Evolutionary conservation across 2,797 vertebrate species (phyloP).

Genomic region (Syngnathus acus): DNA sequence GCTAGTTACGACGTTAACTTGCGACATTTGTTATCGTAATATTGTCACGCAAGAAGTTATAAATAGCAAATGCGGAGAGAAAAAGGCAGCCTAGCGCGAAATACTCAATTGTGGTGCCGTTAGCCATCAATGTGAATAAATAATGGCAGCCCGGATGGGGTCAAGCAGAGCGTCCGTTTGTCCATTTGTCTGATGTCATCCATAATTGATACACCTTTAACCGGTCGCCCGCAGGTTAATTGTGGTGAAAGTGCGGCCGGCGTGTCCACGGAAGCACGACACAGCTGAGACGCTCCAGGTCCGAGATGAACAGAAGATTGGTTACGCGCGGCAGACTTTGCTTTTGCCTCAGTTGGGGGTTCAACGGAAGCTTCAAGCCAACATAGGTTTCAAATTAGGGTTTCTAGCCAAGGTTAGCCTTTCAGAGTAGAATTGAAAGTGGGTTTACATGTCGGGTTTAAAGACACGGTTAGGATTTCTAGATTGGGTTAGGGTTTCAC

Average conservation of each 20-base stretch:
- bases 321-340: conserved; percentile 24
- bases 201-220: conserved; percentile 74
- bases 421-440: not conserved
- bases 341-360: not conserved
- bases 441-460: not conserved
- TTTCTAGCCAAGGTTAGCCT: not conserved
- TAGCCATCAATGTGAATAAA: conserved; percentile 74
- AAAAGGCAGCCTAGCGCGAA: conserved; percentile 86
- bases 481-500: too few relatives aligned
- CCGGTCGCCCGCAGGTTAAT: conserved; percentile 63
- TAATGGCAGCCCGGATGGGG: conserved; percentile 77
- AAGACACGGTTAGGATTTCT: not conserved
- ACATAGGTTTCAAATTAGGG: not conserved
- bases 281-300: conserved; percentile 60
- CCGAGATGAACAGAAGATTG: conserved; percentile 60
- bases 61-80: conserved; percentile 83
- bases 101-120: conserved; percentile 79
- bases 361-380: not conserved
- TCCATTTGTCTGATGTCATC: conserved; percentile 40
- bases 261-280: conserved; percentile 57
- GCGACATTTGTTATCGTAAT: conserved; percentile 15
- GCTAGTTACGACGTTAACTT: not conserved
- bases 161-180: conserved; percentile 51
- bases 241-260: conserved; percentile 63
- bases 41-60: conserved; percentile 78